Evolutionary conservation across 2,113 vertebrate species (phyloP).

Genomic region (Mesitornis unicolor): DNA sequence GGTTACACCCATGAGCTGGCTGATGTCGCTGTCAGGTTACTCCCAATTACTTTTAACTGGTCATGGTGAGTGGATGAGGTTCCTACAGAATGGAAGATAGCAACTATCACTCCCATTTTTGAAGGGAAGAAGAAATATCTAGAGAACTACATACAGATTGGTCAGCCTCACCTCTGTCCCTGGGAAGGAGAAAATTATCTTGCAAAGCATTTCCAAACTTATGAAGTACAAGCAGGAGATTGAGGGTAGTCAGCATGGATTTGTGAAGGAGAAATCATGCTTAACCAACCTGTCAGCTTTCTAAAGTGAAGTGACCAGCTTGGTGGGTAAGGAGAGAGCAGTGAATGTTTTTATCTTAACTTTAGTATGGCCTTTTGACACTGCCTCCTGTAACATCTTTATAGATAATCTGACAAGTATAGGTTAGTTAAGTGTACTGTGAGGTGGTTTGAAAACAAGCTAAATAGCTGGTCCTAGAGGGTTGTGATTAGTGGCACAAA

Average conservation of each 20-base stretch:
- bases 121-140: neutral
- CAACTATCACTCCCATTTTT: neutral
- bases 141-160: neutral
- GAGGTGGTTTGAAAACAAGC: neutral
- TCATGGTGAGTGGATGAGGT: neutral
- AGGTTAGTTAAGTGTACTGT: neutral
- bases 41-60: neutral
- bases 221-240: neutral
- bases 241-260: neutral
- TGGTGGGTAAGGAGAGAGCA: neutral
- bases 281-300: neutral
- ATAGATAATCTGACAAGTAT: neutral
- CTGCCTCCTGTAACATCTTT: neutral
- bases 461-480: neutral
- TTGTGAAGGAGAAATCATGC: neutral
- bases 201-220: neutral
- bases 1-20: neutral
- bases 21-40: neutral
- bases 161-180: neutral
- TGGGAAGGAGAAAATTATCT: neutral
- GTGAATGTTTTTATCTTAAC: neutral
- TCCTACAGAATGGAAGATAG: neutral
- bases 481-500: neutral
- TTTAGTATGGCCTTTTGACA: neutral
- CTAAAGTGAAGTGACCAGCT: neutral